Conservation (phyloP, 2,113 vertebrate genomes). For the Okapia johnstoni region DNA sequence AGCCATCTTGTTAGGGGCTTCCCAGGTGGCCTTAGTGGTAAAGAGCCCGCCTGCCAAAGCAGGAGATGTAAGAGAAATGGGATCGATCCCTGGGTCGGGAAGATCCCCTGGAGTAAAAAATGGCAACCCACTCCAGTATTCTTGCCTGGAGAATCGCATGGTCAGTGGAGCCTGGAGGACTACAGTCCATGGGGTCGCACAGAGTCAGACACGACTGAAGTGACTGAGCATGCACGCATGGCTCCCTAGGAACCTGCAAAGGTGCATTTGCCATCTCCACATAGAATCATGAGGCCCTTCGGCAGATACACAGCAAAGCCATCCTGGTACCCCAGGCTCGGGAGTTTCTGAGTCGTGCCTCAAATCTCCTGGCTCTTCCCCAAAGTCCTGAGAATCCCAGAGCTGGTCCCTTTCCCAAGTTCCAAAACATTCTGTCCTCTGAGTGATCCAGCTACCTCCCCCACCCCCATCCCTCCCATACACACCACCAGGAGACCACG, state of each 20-base stretch:
- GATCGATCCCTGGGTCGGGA: not conserved
- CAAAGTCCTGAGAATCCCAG: not conserved
- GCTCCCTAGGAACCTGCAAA: not conserved
- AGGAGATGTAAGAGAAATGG: not conserved
- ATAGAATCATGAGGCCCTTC: not conserved
- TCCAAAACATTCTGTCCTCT: not conserved
- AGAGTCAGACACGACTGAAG: not conserved
- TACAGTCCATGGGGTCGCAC: not conserved
- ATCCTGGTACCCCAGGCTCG: not conserved
- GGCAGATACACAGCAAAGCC: not conserved
- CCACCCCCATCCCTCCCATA: fast-evolving
- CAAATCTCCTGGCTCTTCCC: not conserved
- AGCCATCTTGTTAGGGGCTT: not conserved
- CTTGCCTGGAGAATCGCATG: not conserved
- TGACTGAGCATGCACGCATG: fast-evolving
- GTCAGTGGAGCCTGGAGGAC: not conserved
- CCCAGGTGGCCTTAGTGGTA: not conserved
- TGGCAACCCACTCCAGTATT: not conserved
- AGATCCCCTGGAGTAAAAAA: not conserved
- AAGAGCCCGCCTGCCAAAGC: not conserved
- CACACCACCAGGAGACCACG: not conserved
- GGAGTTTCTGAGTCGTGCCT: not conserved
- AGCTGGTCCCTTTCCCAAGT: not conserved
- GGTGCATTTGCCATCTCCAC: not conserved
- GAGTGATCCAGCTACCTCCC: not conserved